Percentiles rank a stretch among this genome's conserved stretches.
Conservation (phyloP, 2,888 invertebrate genomes). For the Fissipunctia ypsillon region DNA sequence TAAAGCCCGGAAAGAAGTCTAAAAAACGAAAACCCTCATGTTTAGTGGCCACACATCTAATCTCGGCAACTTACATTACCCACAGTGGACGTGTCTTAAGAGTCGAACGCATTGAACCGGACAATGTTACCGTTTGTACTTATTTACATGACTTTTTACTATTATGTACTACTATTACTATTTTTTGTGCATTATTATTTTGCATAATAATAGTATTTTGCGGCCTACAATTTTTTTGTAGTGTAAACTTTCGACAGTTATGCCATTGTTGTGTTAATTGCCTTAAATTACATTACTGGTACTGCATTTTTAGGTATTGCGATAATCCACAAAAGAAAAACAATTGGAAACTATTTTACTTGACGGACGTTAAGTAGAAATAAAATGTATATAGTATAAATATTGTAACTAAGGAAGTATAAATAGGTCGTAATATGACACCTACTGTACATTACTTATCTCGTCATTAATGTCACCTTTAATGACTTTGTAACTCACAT, state of each 20-base stretch:
- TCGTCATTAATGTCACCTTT: no score
- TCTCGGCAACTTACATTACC: conserved; percentile 86
- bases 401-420: no score
- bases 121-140: conserved; percentile 86
- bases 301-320: no score
- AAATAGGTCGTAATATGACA: no score
- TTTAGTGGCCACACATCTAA: conserved; percentile 78
- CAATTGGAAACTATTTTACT: no score
- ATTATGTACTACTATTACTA: conserved; percentile 36
- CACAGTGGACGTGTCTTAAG: conserved; percentile 87
- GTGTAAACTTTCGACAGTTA: neutral
- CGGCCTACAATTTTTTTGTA: neutral
- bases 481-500: no score
- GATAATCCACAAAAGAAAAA: no score
- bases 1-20: neutral
- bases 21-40: conserved; percentile 38
- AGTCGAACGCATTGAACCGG: conserved; percentile 85
- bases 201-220: conserved; percentile 30
- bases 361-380: no score
- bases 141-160: conserved; percentile 69
- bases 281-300: neutral
- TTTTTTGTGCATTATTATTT: conserved; percentile 44
- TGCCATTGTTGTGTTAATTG: neutral
- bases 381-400: no score
- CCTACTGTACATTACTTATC: no score